Evolutionary conservation across 1,140 invertebrate species (phyloP).

Genomic region (Ceratitis capitata): DNA sequence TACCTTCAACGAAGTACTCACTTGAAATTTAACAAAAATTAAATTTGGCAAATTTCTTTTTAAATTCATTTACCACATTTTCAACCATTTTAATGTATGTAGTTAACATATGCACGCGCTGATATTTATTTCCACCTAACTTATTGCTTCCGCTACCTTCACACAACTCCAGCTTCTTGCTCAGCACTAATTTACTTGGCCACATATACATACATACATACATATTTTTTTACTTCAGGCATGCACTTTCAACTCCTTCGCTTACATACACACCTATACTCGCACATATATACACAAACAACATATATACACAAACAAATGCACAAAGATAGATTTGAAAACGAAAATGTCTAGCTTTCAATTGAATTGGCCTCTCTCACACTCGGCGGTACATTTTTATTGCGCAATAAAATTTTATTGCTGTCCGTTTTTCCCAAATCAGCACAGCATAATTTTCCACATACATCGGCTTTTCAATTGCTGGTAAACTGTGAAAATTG

Average conservation of each 20-base stretch:
- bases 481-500: conserved; percentile 35
- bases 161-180: not conserved
- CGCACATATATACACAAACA: no score
- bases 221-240: not conserved
- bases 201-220: not conserved
- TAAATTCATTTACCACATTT: no score
- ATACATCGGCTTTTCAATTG: conserved; percentile 35
- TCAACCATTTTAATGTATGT: no score
- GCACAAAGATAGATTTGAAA: not conserved
- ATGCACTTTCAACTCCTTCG: not conserved
- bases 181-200: not conserved
- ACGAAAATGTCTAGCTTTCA: not conserved
- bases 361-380: not conserved
- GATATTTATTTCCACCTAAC: not conserved
- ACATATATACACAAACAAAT: no score
- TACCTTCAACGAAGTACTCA: no score
- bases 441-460: conserved; percentile 15
- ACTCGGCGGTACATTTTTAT: not conserved
- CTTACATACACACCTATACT: not conserved
- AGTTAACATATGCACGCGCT: no score
- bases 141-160: not conserved
- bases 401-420: conserved; percentile 33
- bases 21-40: no score
- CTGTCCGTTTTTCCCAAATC: conserved; percentile 26
- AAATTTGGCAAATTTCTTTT: no score